Conservation (phyloP, 2,888 invertebrate genomes). For the Phytoseiulus persimilis region DNA sequence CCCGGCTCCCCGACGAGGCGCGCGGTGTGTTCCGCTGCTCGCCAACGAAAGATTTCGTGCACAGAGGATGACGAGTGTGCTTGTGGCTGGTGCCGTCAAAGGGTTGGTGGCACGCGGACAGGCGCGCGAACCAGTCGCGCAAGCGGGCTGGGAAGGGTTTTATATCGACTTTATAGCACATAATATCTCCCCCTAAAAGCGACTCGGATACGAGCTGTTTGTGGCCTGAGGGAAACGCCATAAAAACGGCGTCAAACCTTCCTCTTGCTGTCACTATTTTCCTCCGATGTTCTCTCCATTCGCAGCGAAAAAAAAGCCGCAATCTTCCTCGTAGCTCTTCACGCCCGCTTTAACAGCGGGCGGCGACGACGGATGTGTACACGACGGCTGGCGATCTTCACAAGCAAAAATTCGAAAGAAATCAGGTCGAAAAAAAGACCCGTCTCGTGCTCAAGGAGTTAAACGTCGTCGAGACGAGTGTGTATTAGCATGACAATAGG, state of each 20-base stretch:
- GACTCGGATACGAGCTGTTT: background rate
- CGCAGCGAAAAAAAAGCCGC: background rate
- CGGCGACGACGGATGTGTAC: background rate
- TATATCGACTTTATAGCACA: conserved; percentile 5
- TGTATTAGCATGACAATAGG: conserved; percentile 5
- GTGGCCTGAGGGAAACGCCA: background rate
- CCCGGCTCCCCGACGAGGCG: background rate
- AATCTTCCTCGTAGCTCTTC: background rate
- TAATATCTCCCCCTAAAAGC: conserved; percentile 5
- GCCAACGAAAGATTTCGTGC: background rate
- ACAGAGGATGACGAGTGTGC: background rate
- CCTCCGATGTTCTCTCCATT: background rate
- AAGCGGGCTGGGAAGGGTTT: background rate
- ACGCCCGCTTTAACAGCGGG: background rate
- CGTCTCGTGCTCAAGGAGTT: background rate
- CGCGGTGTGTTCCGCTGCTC: background rate
- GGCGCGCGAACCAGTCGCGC: too few species aligned
- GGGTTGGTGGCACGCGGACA: background rate
- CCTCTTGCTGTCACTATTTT: background rate
- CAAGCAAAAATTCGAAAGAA: background rate
- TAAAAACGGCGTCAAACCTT: background rate
- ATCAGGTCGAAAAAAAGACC: background rate
- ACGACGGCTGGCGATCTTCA: background rate
- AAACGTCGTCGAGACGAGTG: background rate
- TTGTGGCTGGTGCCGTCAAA: background rate